Conservation (phyloP, 2,113 vertebrate genomes). For the Tyrannus savana region DNA sequence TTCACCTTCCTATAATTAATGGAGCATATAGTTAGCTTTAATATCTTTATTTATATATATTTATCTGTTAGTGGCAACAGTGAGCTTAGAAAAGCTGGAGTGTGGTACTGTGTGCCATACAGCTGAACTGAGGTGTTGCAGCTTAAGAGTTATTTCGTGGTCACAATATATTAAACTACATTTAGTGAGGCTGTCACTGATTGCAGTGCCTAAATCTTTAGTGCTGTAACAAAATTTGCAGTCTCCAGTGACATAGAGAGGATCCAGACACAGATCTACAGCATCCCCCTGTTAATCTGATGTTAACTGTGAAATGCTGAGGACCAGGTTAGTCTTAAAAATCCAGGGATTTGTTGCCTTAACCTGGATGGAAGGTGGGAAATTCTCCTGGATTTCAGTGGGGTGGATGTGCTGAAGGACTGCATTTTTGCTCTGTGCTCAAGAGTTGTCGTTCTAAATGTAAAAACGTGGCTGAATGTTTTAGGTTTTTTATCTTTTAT, state of each 20-base stretch:
- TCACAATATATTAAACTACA: neutral
- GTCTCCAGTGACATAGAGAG: neutral
- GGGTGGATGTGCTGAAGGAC: neutral
- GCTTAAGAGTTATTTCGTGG: neutral
- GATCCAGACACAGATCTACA: too few species aligned
- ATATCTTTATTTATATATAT: slow-evolving; percentile 23
- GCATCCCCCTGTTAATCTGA: neutral
- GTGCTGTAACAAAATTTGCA: neutral
- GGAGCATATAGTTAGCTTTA: slow-evolving; percentile 59
- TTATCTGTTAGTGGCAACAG: neutral
- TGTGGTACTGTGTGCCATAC: neutral
- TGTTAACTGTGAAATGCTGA: neutral
- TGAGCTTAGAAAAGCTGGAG: neutral
- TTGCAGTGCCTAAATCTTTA: neutral
- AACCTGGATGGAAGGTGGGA: neutral
- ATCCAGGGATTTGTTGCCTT: neutral
- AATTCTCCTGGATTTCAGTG: neutral
- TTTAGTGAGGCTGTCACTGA: neutral
- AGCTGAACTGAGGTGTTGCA: neutral
- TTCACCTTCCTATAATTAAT: slow-evolving; percentile 73
- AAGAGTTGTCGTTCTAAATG: neutral
- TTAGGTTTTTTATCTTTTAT: neutral
- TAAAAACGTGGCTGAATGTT: neutral
- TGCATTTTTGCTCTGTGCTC: neutral
- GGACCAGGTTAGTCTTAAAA: neutral